phyloP scores from a whole-genome alignment of 2,888 invertebrate genomes.

The Arctia plantaginis region DNA sequence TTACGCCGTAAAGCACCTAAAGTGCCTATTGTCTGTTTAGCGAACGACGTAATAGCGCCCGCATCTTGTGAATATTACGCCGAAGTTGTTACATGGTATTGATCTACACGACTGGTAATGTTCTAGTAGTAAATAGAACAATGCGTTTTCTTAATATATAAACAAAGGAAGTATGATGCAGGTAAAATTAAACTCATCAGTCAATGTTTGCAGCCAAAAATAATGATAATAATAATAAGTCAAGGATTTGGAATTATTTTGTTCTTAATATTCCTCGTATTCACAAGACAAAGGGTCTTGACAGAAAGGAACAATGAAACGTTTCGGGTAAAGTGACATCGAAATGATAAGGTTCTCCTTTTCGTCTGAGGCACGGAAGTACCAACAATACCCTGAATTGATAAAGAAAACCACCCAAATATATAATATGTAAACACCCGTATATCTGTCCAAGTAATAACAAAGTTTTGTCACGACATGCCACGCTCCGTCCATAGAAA shows the following conservation, averaged over 20 bases:
- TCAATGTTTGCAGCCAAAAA: too few relatives aligned
- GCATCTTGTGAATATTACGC: slow-evolving; percentile 38
- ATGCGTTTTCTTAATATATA: not conserved
- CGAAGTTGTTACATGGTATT: slow-evolving; percentile 29
- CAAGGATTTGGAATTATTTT: too few relatives aligned
- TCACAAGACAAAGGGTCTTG: not conserved
- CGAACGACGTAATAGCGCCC: slow-evolving; percentile 23
- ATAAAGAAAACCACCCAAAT: not conserved
- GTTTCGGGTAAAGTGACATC: not conserved
- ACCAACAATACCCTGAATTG: not conserved
- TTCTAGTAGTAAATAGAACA: slow-evolving; percentile 3
- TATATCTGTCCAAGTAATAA: slow-evolving; percentile 16
- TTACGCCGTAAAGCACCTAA: slow-evolving; percentile 35
- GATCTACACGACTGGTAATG: slow-evolving; percentile 26
- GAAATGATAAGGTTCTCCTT: not conserved
- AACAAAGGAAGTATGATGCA: not conserved
- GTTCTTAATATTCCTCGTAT: not conserved
- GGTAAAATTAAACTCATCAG: not conserved
- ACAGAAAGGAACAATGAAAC: not conserved
- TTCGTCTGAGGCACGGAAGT: not conserved
- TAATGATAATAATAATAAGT: too few relatives aligned
- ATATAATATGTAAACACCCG: not conserved
- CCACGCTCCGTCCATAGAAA: slow-evolving; percentile 34
- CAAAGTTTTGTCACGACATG: slow-evolving; percentile 30
- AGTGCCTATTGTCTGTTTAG: slow-evolving; percentile 28